A percentile compares a stretch with the other conserved stretches of the same genome.
phyloP scores from a whole-genome alignment of 2,888 invertebrate species.

The Empis livida region DNA sequence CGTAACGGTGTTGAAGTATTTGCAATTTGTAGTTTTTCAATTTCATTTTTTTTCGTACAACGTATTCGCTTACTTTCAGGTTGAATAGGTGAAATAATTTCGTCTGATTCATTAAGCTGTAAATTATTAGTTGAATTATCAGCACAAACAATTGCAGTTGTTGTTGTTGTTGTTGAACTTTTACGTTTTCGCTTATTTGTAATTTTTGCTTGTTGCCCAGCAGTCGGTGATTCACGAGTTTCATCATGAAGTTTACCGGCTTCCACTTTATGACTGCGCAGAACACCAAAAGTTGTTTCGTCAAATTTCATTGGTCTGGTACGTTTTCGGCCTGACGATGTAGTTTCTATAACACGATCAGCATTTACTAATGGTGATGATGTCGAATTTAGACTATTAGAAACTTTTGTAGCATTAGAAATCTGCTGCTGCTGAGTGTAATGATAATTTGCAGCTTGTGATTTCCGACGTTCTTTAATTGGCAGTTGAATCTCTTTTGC shows the following conservation, averaged over 20 bases:
- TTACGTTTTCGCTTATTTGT: slow-evolving; percentile 2
- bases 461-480: slow-evolving; percentile 7
- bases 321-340: slow-evolving; percentile 49
- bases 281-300: slow-evolving; percentile 43
- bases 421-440: slow-evolving; percentile 24
- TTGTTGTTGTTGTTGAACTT: background rate
- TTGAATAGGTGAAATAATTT: background rate
- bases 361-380: slow-evolving; percentile 12
- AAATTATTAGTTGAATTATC: too few species aligned
- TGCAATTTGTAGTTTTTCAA: slow-evolving; percentile 4
- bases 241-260: background rate
- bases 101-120: background rate
- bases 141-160: background rate
- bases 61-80: background rate
- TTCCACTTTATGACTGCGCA: background rate
- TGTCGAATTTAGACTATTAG: slow-evolving; percentile 24
- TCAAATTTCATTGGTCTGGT: slow-evolving; percentile 51
- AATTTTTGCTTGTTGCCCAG: slow-evolving; percentile 16
- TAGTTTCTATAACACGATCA: slow-evolving; percentile 38
- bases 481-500: slow-evolving; percentile 1
- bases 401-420: background rate
- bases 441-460: slow-evolving; percentile 8
- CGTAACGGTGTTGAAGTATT: slow-evolving; percentile 1
- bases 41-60: slow-evolving; percentile 4
- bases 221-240: slow-evolving; percentile 15